A percentile compares a stretch with the other conserved stretches of the same genome.
Evolutionary conservation across 2,797 vertebrate genomes (phyloP).

Genomic region (Pseudomugil gertrudae): DNA sequence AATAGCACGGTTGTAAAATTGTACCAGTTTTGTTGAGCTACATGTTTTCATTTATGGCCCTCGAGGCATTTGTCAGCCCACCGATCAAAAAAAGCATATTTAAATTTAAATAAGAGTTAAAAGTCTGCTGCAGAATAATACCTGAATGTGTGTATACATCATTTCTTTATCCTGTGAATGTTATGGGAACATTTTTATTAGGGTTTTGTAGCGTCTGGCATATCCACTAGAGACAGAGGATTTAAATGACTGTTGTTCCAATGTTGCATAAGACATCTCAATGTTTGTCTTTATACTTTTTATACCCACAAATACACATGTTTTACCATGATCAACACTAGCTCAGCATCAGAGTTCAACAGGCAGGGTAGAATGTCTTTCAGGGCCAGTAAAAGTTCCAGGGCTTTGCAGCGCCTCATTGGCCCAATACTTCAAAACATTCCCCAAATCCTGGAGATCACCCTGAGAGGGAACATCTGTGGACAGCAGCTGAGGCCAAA

Average conservation of each 20-base stretch:
- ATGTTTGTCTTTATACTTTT: background rate
- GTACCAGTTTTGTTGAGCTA: conserved; percentile 41
- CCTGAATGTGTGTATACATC: conserved; percentile 32
- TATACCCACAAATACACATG: conserved; percentile 6
- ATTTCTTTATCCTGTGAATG: conserved; percentile 15
- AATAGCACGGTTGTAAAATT: conserved; percentile 33
- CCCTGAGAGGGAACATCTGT: conserved; percentile 77
- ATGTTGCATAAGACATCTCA: conserved; percentile 29
- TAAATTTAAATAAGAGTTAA: conserved; percentile 30
- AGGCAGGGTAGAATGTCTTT: conserved; percentile 61
- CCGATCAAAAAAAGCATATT: conserved; percentile 50
- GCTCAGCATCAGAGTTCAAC: conserved; percentile 60
- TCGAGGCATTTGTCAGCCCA: conserved; percentile 20
- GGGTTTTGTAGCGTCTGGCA: conserved; percentile 10
- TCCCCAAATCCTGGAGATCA: conserved; percentile 72
- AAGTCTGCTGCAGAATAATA: conserved; percentile 42
- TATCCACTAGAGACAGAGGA: conserved; percentile 21
- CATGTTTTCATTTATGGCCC: conserved; percentile 38
- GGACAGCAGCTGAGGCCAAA: conserved; percentile 61
- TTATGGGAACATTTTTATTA: conserved; percentile 33
- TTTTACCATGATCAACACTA: conserved; percentile 44
- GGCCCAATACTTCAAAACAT: conserved; percentile 68
- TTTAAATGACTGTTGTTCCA: conserved; percentile 30
- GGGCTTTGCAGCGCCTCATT: conserved; percentile 69
- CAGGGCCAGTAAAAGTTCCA: conserved; percentile 62